Conservation (phyloP, 2,797 vertebrate genomes). For the Sebastes matsubarae region DNA sequence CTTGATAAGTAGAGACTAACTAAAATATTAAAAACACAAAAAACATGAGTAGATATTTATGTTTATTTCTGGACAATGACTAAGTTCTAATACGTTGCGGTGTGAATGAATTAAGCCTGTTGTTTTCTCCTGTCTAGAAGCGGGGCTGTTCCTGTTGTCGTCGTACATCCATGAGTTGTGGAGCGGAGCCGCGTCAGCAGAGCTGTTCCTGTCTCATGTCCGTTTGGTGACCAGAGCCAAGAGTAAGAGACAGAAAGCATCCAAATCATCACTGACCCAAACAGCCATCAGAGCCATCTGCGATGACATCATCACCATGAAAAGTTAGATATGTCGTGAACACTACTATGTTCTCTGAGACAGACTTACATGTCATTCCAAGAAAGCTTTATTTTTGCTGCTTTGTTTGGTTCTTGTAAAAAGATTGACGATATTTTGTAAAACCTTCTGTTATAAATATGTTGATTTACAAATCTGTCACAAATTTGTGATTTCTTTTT, state of each 20-base stretch:
- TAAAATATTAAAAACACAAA: neutral
- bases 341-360: neutral
- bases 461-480: slow-evolving; percentile 4
- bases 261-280: slow-evolving; percentile 18
- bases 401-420: slow-evolving; percentile 18
- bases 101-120: neutral
- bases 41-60: neutral
- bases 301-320: slow-evolving; percentile 56
- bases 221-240: slow-evolving; percentile 57
- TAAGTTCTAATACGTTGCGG: neutral
- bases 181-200: slow-evolving; percentile 73
- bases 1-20: neutral
- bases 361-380: neutral
- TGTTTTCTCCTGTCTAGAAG: slow-evolving; percentile 64
- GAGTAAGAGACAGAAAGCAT: slow-evolving; percentile 27
- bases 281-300: slow-evolving; percentile 69
- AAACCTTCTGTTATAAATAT: slow-evolving; percentile 13
- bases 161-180: slow-evolving; percentile 81
- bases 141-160: slow-evolving; percentile 71
- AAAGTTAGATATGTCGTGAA: neutral
- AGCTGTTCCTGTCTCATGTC: slow-evolving; percentile 78
- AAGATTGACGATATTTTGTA: slow-evolving; percentile 2
- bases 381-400: neutral
- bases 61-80: neutral
- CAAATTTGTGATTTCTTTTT: neutral